A percentile compares a stretch with the other conserved stretches of the same genome.
Evolutionary conservation across 1,140 invertebrate species (phyloP).

Genomic region (Nasonia vitripennis): DNA sequence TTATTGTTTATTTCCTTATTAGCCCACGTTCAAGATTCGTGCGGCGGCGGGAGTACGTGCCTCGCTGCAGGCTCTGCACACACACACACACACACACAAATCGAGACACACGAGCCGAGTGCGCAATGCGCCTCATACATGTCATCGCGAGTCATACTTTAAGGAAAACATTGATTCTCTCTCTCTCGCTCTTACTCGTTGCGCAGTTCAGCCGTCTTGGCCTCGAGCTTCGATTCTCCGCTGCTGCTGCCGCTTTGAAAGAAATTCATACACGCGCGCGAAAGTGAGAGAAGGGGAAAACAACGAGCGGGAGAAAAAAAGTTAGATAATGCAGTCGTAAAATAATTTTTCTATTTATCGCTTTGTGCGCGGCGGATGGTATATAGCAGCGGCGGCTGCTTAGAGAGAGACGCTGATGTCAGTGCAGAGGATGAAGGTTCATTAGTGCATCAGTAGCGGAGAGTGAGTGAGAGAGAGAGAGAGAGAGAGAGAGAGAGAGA

Average conservation of each 20-base stretch:
- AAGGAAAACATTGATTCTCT: constrained; percentile 45
- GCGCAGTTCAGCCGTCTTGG: constrained; percentile 5
- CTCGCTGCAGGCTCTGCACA: not conserved
- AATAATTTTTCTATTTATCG: constrained; percentile 42
- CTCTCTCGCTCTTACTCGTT: not conserved
- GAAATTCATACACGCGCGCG: not conserved
- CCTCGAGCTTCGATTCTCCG: constrained; percentile 32
- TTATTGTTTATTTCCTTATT: constrained; percentile 46
- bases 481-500: not conserved
- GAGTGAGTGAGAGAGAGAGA: not conserved
- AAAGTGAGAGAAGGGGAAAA: not conserved
- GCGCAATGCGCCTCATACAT: not conserved
- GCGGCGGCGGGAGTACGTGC: constrained; percentile 1
- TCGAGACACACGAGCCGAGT: not conserved
- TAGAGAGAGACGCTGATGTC: not conserved
- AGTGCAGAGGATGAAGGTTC: not conserved
- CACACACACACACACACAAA: not conserved
- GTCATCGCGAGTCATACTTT: constrained; percentile 39
- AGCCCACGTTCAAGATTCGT: constrained; percentile 21
- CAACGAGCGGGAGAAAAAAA: not conserved
- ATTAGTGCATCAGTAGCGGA: constrained; percentile 8
- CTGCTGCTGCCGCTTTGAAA: constrained; percentile 8
- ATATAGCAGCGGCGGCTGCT: not conserved
- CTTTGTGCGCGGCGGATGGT: not conserved
- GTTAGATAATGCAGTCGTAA: constrained; percentile 13